Base-by-base conservation (phyloP, 2,113 vertebrate species). In the Conger conger region DNA sequence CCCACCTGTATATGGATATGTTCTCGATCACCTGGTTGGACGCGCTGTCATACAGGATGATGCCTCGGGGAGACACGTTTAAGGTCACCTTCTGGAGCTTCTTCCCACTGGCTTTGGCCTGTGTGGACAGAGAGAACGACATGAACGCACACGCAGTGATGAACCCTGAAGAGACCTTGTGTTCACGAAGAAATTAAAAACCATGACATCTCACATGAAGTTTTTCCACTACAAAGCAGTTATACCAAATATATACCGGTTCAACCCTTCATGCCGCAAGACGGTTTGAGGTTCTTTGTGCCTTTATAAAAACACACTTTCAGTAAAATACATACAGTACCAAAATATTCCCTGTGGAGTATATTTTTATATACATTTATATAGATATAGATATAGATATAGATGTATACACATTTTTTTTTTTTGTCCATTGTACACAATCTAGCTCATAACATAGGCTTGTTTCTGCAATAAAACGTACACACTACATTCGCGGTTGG, bases 61-160 rank as follows among this genome's bases (percentile, higher is more conserved):
- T 97, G 63, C 98, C 97, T 50, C 96, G 92, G 17, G 97, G 97
- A 0, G 97, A 97, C 15, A 98, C 95, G 68, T 96, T 97, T 63
- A 99, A 92, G 0, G 96, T 93, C 78, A 99, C 96, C 77, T 99
- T 99, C 93, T 94, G 96, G 63, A 97, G 94, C 68, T 99, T 99
- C 94, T 96, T 98, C 0, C 98, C 96, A 0, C 97, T 95, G 0
- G 97, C 97, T 94, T 99, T 99, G 0, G 97, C 96, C 98, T 99
- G 68, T 73, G 23, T n/a, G 68, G 88, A 3, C 15, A 78, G 17
- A 33, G 82, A 83, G 2, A 85, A 42, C 76, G 0, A 42, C 40
- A 42, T 8, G 8, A 4, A 57, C 54, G 16, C 54, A 57, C 54
- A 57, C 54, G 17, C 54, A 57, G 15, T 16, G 17, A 57, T 5